These are phyloP conservation scores for Ypsolopha sequella DNA, from an alignment of 2,888 invertebrate genomes.

Conservation along the genomic window DNA sequence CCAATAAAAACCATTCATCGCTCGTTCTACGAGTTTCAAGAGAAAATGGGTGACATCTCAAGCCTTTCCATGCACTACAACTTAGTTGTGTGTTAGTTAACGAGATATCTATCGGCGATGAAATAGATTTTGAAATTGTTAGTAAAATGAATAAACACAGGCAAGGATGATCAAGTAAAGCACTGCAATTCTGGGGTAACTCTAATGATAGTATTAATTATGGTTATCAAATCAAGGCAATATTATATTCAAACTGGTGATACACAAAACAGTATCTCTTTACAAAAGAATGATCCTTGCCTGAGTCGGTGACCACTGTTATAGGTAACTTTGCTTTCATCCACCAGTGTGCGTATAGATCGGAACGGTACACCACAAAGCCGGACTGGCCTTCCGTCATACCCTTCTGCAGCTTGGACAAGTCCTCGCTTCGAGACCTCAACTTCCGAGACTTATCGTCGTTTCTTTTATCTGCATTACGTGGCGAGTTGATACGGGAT, in stretches of 20 bases:
- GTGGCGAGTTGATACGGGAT: constrained; percentile 36
- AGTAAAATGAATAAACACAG: constrained; percentile 69
- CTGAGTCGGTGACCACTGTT: constrained; percentile 71
- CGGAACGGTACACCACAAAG: constrained; percentile 80
- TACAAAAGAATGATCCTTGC: constrained; percentile 72
- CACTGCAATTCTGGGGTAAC: constrained; percentile 67
- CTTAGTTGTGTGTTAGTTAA: constrained; percentile 44
- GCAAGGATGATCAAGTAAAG: constrained; percentile 73
- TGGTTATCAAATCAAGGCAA: constrained; percentile 66
- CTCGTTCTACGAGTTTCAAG: not conserved
- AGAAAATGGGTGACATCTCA: constrained; percentile 11
- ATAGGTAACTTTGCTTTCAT: constrained; percentile 87
- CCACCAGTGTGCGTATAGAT: constrained; percentile 94
- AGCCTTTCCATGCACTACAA: constrained; percentile 55
- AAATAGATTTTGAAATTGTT: constrained; percentile 38
- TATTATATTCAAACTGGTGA: constrained; percentile 67
- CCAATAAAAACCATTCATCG: not conserved
- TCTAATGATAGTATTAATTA: constrained; percentile 62
- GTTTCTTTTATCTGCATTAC: constrained; percentile 40
- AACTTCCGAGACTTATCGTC: constrained; percentile 36
- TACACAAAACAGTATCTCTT: constrained; percentile 67
- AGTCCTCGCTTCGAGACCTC: constrained; percentile 59
- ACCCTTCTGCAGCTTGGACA: constrained; percentile 55
- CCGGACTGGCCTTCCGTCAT: constrained; percentile 48
- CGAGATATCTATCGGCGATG: constrained; percentile 56